Percentiles rank a stretch among this genome's conserved stretches.
These are phyloP conservation scores for Epinephelus lanceolatus DNA, from an alignment of 2,113 vertebrate genomes.

Conservation along the genomic window DNA sequence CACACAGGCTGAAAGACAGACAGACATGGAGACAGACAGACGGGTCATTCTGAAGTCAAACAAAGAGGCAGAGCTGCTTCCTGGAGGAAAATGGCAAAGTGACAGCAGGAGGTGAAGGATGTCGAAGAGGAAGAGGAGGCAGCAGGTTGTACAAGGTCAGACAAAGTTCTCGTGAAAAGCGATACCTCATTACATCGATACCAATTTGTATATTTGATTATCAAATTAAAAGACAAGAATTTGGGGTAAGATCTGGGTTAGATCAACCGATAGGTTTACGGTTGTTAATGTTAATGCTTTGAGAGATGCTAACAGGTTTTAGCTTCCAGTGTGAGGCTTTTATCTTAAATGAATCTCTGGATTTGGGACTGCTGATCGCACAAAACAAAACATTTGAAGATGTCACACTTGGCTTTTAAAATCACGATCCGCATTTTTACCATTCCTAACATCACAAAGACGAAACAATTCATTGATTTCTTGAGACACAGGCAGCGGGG, in stretches of 20 bases:
- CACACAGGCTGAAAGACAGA: background rate
- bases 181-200: background rate
- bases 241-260: background rate
- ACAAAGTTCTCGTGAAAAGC: background rate
- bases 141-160: background rate
- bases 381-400: background rate
- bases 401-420: background rate
- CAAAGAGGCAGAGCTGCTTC: slow-evolving; percentile 20
- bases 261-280: no score
- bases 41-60: background rate
- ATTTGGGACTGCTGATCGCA: background rate
- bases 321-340: no score
- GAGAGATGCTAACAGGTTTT: background rate
- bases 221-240: background rate
- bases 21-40: background rate
- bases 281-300: background rate
- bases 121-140: slow-evolving; percentile 3
- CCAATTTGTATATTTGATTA: background rate
- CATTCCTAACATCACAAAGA: background rate
- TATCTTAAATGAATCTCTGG: background rate
- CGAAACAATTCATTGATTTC: background rate
- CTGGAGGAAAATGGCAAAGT: background rate
- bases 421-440: background rate
- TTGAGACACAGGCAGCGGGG: background rate
- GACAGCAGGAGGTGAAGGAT: background rate